Conservation (phyloP, 2,888 invertebrate species). For the Lamproptera curius region DNA sequence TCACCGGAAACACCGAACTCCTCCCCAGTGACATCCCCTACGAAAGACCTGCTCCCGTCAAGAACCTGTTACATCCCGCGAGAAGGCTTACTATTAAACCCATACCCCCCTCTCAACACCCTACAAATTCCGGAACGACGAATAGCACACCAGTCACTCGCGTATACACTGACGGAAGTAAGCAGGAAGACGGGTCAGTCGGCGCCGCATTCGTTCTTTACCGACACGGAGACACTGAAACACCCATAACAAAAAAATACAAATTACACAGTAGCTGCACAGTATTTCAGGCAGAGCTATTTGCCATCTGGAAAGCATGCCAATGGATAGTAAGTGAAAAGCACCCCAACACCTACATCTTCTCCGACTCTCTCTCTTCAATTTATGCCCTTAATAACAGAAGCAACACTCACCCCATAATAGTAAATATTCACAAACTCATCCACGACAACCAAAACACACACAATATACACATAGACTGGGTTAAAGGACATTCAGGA, state of each 20-base stretch:
- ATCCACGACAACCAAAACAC: not conserved
- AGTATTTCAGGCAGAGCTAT: constrained; percentile 2
- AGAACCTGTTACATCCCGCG: not conserved
- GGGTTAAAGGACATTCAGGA: not conserved
- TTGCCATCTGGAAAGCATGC: constrained; percentile 2
- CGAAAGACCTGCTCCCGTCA: not conserved
- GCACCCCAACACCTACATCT: not conserved
- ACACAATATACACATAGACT: not conserved
- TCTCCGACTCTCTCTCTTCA: constrained; percentile 3
- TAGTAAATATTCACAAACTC: not conserved
- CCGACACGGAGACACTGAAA: not conserved
- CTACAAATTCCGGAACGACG: not conserved
- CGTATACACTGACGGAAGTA: too few relatives aligned
- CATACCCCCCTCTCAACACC: too few relatives aligned
- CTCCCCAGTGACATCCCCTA: not conserved
- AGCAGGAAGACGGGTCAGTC: not conserved
- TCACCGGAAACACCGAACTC: not conserved
- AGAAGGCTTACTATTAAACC: not conserved
- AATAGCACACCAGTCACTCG: too few relatives aligned
- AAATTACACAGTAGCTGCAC: constrained; percentile 6
- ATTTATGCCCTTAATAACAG: constrained; percentile 3
- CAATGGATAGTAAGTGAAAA: not conserved
- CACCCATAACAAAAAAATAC: not conserved
- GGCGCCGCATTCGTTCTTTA: too few relatives aligned
- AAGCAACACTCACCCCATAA: constrained; percentile 3